These are phyloP conservation scores for Anseranas semipalmata DNA, from an alignment of 2,113 vertebrate genomes.

Conservation along the genomic window DNA sequence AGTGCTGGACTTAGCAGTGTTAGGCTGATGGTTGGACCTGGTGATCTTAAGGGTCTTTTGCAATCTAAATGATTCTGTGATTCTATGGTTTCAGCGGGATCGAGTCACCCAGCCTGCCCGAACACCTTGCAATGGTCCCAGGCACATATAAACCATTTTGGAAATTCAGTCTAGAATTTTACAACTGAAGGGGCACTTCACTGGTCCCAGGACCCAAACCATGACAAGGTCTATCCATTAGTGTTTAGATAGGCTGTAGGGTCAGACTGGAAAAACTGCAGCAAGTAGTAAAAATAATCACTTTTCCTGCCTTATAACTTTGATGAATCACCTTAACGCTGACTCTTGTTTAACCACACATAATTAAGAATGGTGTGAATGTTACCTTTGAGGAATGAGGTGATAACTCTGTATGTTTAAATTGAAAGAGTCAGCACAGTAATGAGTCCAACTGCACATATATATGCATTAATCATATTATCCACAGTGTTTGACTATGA, in stretches of 20 bases:
- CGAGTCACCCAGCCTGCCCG: not conserved
- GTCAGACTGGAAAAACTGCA: not conserved
- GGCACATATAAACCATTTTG: not conserved
- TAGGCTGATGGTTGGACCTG: not conserved
- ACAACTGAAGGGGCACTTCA: not conserved
- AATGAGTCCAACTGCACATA: not conserved
- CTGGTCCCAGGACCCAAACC: not conserved
- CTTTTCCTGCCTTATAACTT: not conserved
- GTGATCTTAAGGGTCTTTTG: not conserved
- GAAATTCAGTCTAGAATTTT: not conserved
- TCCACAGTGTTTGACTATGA: not conserved
- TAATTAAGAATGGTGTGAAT: not conserved
- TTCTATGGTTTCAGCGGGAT: not conserved
- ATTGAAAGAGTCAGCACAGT: not conserved
- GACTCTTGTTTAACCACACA: not conserved
- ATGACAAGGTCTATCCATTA: not conserved
- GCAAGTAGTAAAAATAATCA: not conserved
- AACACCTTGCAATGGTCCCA: accelerated
- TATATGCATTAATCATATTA: not conserved
- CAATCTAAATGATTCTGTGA: not conserved
- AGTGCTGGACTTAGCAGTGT: not conserved
- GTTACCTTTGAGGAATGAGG: constrained; percentile 14
- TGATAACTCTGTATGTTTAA: not conserved
- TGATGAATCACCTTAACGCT: not conserved
- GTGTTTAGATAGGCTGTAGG: not conserved